Conservation (phyloP, 2,797 vertebrate species). For the Galagoides demidoff region DNA sequence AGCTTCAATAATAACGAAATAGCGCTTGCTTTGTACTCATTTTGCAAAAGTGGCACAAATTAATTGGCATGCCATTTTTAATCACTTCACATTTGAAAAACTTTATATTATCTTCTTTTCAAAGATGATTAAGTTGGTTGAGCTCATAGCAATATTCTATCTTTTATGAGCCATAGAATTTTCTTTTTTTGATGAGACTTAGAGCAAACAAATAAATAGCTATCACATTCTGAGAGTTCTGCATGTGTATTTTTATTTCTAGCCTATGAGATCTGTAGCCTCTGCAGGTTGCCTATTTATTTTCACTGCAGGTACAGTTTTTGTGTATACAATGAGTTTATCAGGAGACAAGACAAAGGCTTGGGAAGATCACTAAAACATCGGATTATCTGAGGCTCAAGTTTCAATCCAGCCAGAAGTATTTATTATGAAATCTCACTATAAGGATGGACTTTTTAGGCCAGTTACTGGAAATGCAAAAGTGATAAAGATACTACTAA, state of each 20-base stretch:
- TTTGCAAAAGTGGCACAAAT: neutral
- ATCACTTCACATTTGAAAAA: neutral
- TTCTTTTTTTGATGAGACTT: neutral
- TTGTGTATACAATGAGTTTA: neutral
- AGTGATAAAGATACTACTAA: neutral
- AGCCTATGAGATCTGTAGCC: neutral
- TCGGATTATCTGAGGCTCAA: neutral
- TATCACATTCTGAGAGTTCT: neutral
- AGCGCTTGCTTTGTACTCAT: neutral
- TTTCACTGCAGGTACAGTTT: neutral
- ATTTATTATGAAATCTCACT: neutral
- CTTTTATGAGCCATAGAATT: neutral
- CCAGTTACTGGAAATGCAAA: neutral
- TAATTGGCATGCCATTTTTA: conserved; percentile 7
- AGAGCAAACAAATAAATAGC: neutral
- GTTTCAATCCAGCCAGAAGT: neutral
- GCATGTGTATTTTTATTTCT: neutral
- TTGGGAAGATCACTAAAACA: neutral
- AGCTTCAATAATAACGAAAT: neutral
- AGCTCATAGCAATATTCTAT: neutral
- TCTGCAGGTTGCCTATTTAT: neutral
- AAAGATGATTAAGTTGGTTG: neutral
- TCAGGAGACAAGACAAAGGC: neutral
- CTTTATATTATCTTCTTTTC: neutral
- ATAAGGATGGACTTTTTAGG: neutral